Conservation (phyloP, 2,797 vertebrate genomes). For the Corythornis leucogaster region DNA sequence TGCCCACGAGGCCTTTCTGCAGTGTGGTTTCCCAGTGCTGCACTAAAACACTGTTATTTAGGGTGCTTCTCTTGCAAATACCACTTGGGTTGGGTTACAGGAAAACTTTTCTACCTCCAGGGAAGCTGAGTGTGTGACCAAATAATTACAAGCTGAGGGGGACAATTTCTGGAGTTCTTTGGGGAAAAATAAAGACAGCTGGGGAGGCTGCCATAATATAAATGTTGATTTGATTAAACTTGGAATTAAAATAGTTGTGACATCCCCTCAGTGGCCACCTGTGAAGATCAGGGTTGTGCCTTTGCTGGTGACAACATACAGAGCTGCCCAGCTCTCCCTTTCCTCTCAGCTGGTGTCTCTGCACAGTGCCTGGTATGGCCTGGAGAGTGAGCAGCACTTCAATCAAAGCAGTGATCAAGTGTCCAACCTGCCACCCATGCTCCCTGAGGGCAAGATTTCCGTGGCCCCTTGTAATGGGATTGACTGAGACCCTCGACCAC, state of each 20-base stretch:
- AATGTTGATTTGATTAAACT: neutral
- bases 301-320: neutral
- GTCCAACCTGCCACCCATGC: constrained; percentile 6
- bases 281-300: neutral
- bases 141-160: neutral
- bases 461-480: neutral
- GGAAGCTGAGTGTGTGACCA: neutral
- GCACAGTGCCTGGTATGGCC: neutral
- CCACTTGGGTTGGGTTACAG: neutral
- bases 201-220: neutral
- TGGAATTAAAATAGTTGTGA: neutral
- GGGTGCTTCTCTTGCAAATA: neutral
- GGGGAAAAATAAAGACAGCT: neutral
- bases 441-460: neutral
- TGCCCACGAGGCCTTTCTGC: neutral
- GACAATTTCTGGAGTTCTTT: neutral
- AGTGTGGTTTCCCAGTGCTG: neutral
- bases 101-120: neutral
- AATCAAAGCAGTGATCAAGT: constrained; percentile 52
- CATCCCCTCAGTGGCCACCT: neutral
- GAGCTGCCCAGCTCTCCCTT: neutral
- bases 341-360: neutral
- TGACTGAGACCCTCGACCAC: neutral
- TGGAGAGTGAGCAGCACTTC: neutral
- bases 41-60: neutral